Conservation (phyloP, 2,797 vertebrate species). For the Sebastes ruberrimus region DNA sequence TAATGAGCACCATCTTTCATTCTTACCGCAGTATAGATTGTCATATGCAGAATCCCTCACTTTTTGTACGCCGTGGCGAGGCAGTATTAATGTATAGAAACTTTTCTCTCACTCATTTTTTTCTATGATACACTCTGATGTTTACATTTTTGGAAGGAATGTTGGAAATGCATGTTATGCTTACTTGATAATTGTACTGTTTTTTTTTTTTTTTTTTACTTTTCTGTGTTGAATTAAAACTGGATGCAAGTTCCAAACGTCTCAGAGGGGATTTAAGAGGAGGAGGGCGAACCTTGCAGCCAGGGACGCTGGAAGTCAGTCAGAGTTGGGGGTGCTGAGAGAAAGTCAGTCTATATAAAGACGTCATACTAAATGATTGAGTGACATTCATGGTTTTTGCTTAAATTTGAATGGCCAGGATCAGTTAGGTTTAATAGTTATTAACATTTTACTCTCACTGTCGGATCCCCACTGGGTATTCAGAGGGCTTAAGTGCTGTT, state of each 20-base stretch:
- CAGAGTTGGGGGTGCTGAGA: too few species aligned
- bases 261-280: not conserved
- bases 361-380: too few species aligned
- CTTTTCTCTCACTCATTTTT: not conserved
- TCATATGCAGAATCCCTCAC: slow-evolving; percentile 54
- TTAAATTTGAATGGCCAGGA: too few species aligned
- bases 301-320: too few species aligned
- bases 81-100: slow-evolving; percentile 55
- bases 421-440: too few species aligned
- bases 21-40: slow-evolving; percentile 62
- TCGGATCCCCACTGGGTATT: too few species aligned
- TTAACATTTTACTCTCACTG: too few species aligned
- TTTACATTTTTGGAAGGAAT: slow-evolving; percentile 69
- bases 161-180: slow-evolving; percentile 58
- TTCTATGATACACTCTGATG: slow-evolving; percentile 46
- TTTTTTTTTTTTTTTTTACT: slow-evolving; percentile 8
- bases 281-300: too few species aligned
- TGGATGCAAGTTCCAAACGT: slow-evolving; percentile 38
- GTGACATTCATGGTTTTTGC: too few species aligned
- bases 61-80: not conserved
- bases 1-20: slow-evolving; percentile 80
- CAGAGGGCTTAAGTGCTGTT: too few species aligned
- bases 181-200: slow-evolving; percentile 53
- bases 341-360: too few species aligned
- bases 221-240: slow-evolving; percentile 64